Evolutionary conservation across 2,113 vertebrate genomes (phyloP).

Genomic region (Lonchura striata): DNA sequence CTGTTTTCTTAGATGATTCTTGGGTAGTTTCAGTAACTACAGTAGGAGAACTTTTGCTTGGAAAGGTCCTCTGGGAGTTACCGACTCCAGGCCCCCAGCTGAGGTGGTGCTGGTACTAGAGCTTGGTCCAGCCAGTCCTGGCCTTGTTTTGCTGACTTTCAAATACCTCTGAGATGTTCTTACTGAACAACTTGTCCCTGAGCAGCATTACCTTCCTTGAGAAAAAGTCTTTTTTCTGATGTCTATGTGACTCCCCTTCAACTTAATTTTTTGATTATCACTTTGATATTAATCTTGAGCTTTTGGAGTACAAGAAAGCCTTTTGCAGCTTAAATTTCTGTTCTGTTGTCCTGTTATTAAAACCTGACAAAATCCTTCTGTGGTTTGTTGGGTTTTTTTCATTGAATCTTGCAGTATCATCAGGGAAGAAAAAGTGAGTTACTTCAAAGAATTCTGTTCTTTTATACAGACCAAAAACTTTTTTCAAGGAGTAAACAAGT

Average conservation of each 20-base stretch:
- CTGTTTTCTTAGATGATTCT: background rate
- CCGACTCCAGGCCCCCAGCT: background rate
- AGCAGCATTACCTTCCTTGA: background rate
- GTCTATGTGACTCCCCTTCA: background rate
- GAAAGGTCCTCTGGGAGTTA: background rate
- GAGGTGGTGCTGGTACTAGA: background rate
- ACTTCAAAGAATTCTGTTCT: background rate
- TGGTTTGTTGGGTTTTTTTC: background rate
- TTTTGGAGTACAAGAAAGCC: background rate
- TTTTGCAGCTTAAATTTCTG: background rate
- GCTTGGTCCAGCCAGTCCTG: background rate
- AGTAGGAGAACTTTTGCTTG: background rate
- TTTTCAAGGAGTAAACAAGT: background rate
- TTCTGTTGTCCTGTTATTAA: background rate
- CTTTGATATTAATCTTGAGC: background rate
- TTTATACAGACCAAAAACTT: background rate
- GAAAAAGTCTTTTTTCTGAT: background rate
- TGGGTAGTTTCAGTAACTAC: background rate
- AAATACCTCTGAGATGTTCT: background rate
- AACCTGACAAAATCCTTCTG: background rate
- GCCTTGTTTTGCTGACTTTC: background rate
- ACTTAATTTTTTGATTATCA: background rate
- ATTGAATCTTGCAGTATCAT: background rate
- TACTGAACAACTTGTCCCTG: accelerated
- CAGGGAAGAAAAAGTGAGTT: background rate